A percentile compares a stretch with the other conserved stretches of the same genome.
phyloP scores from a whole-genome alignment of 2,888 invertebrate genomes.

The Caenorhabditis afra region DNA sequence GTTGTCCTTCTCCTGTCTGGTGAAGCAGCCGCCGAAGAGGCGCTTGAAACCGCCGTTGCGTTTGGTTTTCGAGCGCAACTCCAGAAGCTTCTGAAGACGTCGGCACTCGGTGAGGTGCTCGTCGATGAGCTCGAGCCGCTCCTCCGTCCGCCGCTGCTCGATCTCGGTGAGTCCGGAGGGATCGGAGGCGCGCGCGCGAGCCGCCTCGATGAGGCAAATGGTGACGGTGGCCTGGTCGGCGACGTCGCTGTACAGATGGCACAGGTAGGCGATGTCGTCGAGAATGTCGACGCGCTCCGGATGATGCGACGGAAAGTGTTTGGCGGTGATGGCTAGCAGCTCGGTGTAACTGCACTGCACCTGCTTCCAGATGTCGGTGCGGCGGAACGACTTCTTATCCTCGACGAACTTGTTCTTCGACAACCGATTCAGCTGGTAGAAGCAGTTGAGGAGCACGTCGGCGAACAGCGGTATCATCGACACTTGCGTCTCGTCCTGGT shows the following conservation, averaged over 20 bases:
- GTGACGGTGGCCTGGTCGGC: conserved; percentile 76
- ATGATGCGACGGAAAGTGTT: conserved; percentile 71
- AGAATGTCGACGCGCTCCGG: conserved; percentile 74
- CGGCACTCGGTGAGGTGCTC: conserved; percentile 75
- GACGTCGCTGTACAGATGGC: conserved; percentile 75
- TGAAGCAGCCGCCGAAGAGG: conserved; percentile 44
- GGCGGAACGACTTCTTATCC: conserved; percentile 50
- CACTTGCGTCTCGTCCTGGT: conserved; percentile 46
- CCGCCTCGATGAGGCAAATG: conserved; percentile 77
- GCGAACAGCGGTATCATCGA: conserved; percentile 70
- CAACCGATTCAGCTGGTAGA: conserved; percentile 72
- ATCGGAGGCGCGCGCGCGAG: conserved; percentile 70
- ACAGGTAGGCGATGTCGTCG: conserved; percentile 75
- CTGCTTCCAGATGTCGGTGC: conserved; percentile 69
- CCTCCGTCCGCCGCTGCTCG: conserved; percentile 45
- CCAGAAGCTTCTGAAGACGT: conserved; percentile 71
- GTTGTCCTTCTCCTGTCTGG: conserved; percentile 20
- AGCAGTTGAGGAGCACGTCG: conserved; percentile 75
- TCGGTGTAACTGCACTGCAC: conserved; percentile 71
- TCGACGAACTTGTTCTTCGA: conserved; percentile 61
- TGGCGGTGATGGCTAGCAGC: conserved; percentile 69
- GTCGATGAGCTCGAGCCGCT: conserved; percentile 71
- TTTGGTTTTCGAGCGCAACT: conserved; percentile 65
- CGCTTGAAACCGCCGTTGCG: conserved; percentile 43
- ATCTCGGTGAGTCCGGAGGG: conserved; percentile 45